phyloP scores from a whole-genome alignment of 1,140 invertebrate genomes.

The Zophobas atratus region DNA sequence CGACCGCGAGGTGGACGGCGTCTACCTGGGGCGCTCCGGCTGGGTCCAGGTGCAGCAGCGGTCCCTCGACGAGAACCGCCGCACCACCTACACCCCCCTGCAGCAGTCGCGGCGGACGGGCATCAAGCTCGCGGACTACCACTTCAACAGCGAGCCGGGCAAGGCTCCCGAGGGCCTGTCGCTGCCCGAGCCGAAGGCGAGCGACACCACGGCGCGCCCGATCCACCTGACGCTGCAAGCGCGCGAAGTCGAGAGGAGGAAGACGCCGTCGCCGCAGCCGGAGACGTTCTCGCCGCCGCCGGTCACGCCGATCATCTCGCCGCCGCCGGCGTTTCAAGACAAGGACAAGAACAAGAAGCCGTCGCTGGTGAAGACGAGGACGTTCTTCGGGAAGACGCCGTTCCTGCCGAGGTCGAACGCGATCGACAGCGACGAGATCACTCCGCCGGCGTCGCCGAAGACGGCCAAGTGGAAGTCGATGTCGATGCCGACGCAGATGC shows the following conservation, averaged over 20 bases:
- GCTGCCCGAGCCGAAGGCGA: slow-evolving; percentile 6
- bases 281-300: slow-evolving; percentile 72
- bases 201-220: slow-evolving; percentile 57
- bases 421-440: slow-evolving; percentile 72
- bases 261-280: slow-evolving; percentile 67
- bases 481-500: slow-evolving; percentile 57
- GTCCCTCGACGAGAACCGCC: slow-evolving; percentile 72
- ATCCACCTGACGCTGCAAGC: slow-evolving; percentile 59
- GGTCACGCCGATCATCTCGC: slow-evolving; percentile 75
- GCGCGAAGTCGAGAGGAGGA: slow-evolving; percentile 65
- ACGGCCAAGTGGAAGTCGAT: slow-evolving; percentile 56
- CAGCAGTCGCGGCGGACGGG: slow-evolving; percentile 66
- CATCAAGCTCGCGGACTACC: slow-evolving; percentile 73
- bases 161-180: slow-evolving; percentile 59
- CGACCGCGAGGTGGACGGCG: slow-evolving; percentile 74
- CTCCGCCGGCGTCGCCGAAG: slow-evolving; percentile 70
- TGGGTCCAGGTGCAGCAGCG: slow-evolving; percentile 76
- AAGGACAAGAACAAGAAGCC: slow-evolving; percentile 62
- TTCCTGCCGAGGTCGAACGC: slow-evolving; percentile 73
- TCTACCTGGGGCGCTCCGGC: slow-evolving; percentile 73
- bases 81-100: slow-evolving; percentile 67
- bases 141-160: slow-evolving; percentile 73
- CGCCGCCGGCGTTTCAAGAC: slow-evolving; percentile 75
- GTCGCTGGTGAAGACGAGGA: slow-evolving; percentile 58
- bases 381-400: slow-evolving; percentile 68